phyloP scores from a whole-genome alignment of 2,888 invertebrate species.

The Mythimna impura region DNA sequence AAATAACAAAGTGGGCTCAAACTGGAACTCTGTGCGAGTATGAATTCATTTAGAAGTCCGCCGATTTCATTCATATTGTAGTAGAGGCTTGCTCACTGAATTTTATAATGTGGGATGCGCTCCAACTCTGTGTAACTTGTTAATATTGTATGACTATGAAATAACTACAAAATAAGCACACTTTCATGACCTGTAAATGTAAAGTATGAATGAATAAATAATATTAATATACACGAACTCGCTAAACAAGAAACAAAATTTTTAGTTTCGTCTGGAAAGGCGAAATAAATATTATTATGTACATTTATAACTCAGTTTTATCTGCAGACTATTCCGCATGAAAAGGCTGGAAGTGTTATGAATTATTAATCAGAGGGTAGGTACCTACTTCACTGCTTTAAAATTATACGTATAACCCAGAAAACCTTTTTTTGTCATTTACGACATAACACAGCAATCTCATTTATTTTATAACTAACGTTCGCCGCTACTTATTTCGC shows the following conservation, averaged over 20 bases:
- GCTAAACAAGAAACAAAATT: neutral
- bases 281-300: conserved; percentile 23
- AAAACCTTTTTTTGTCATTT: conserved; percentile 22
- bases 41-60: conserved; percentile 49
- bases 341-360: conserved; percentile 19
- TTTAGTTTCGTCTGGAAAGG: neutral
- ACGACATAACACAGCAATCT: conserved; percentile 20
- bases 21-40: conserved; percentile 25
- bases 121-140: conserved; percentile 27
- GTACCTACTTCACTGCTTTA: conserved; percentile 7
- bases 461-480: conserved; percentile 42
- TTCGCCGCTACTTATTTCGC: conserved; percentile 44
- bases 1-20: neutral
- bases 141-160: conserved; percentile 46
- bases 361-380: conserved; percentile 32
- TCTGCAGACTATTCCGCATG: conserved; percentile 26
- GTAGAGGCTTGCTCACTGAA: conserved; percentile 49
- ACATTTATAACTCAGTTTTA: conserved; percentile 24
- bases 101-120: conserved; percentile 56
- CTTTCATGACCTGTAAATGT: neutral
- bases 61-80: conserved; percentile 62
- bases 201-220: conserved; percentile 22
- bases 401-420: conserved; percentile 18
- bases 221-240: neutral
- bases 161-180: conserved; percentile 35